These are phyloP conservation scores for Emydura subglobosa DNA, from an alignment of 2,113 vertebrate genomes.

Conservation along the genomic window DNA sequence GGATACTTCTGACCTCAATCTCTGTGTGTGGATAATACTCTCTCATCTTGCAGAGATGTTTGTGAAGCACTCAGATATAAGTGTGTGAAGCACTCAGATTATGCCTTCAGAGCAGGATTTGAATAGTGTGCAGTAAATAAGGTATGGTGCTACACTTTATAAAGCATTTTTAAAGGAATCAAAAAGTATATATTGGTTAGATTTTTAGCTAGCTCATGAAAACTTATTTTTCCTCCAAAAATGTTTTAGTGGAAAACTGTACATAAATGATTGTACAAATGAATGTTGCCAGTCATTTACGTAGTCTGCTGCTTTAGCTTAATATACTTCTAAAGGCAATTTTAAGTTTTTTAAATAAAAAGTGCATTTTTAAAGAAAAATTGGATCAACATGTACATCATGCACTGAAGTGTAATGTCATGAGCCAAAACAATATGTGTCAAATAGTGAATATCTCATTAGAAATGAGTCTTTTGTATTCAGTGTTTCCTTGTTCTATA, in stretches of 20 bases:
- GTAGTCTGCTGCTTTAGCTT: neutral
- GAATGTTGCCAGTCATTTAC: neutral
- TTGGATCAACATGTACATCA: neutral
- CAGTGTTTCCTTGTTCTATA: neutral
- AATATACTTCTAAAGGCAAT: neutral
- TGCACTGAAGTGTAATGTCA: neutral
- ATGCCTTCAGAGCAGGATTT: neutral
- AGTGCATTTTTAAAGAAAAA: neutral
- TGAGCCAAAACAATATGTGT: neutral
- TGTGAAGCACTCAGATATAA: neutral
- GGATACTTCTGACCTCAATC: neutral
- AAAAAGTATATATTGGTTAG: neutral
- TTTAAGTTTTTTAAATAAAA: neutral
- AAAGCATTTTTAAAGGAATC: neutral
- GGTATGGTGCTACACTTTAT: neutral
- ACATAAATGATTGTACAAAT: neutral
- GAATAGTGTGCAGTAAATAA: neutral
- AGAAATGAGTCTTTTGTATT: neutral
- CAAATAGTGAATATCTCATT: neutral
- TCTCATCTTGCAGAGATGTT: neutral
- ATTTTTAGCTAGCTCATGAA: neutral
- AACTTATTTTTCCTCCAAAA: neutral
- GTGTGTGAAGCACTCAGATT: neutral
- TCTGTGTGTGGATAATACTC: neutral
- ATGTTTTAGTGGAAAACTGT: neutral